Evolutionary conservation across 2,113 vertebrate genomes (phyloP).

Genomic region (Cephalopholis sonnerati): DNA sequence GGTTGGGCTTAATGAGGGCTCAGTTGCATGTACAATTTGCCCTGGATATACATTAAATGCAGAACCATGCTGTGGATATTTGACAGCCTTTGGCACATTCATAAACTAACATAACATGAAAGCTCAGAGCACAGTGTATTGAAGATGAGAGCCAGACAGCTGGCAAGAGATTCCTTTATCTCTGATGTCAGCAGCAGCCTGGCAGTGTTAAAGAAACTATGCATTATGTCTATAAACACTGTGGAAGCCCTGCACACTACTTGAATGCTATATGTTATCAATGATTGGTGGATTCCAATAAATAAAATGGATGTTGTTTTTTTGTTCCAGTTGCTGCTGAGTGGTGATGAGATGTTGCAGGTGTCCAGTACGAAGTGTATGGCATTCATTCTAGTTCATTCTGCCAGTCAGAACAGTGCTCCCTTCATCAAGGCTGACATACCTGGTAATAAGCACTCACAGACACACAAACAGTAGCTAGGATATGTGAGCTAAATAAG

Average conservation of each 20-base stretch:
- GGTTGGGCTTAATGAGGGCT: too few species aligned
- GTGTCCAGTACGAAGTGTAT: slow-evolving; percentile 91
- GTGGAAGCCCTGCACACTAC: neutral
- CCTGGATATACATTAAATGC: neutral
- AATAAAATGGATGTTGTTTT: neutral
- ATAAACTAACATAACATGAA: neutral
- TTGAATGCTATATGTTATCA: neutral
- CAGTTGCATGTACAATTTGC: neutral
- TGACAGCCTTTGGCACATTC: neutral
- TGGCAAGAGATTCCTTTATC: slow-evolving; percentile 1
- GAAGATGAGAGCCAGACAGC: slow-evolving; percentile 13
- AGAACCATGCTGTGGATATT: neutral
- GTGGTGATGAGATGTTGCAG: slow-evolving; percentile 91
- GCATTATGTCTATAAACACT: slow-evolving; percentile 12
- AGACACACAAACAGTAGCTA: slow-evolving; percentile 21
- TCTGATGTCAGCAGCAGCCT: neutral
- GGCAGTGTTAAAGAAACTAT: neutral
- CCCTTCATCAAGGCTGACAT: slow-evolving; percentile 92
- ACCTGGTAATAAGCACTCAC: slow-evolving; percentile 85
- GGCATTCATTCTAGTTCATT: slow-evolving; percentile 89
- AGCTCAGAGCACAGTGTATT: neutral
- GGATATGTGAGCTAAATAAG: neutral
- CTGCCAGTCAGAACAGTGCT: slow-evolving; percentile 86
- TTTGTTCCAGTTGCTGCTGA: slow-evolving; percentile 89
- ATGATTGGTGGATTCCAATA: slow-evolving; percentile 1